A percentile compares a stretch with the other conserved stretches of the same genome.
phyloP scores from a whole-genome alignment of 2,797 vertebrate species.

The Bovichtus diacanthus region DNA sequence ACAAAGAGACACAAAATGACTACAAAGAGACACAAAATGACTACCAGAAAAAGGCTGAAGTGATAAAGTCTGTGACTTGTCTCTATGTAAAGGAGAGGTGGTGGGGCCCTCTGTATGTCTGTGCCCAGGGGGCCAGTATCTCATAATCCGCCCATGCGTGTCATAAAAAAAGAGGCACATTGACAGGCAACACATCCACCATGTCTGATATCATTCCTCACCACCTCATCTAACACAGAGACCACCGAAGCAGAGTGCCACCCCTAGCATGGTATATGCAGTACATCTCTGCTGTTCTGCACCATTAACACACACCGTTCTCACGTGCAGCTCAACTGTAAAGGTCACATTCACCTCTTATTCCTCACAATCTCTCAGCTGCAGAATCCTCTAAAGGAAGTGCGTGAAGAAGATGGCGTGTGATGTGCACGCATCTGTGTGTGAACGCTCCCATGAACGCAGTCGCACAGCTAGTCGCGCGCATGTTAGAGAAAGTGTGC shows the following conservation, averaged over 20 bases:
- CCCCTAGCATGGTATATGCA: conserved; percentile 10
- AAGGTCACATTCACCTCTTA: conserved; percentile 58
- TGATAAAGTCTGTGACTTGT: too few species aligned
- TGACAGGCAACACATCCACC: conserved; percentile 48
- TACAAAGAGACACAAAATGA: too few species aligned
- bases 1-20: too few species aligned
- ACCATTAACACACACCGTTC: conserved; percentile 64
- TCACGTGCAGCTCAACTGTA: conserved; percentile 65
- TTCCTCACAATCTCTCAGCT: conserved; percentile 58
- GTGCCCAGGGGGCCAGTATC: too few species aligned
- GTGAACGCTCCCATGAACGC: not conserved
- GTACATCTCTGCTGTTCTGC: conserved; percentile 64
- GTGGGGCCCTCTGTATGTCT: too few species aligned
- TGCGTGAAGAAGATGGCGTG: conserved; percentile 6
- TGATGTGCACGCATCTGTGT: not conserved
- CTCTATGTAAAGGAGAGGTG: too few species aligned
- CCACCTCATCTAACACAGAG: conserved; percentile 19
- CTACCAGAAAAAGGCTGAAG: too few species aligned
- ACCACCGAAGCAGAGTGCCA: conserved; percentile 63
- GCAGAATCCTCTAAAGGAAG: conserved; percentile 25
- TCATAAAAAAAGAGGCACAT: conserved; percentile 28
- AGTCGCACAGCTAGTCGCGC: not conserved
- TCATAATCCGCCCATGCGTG: not conserved
- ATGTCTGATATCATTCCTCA: conserved; percentile 50
- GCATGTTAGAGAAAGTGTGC: conserved; percentile 14